Percentiles rank a stretch among this genome's conserved stretches.
Evolutionary conservation across 2,888 invertebrate species (phyloP).

Genomic region (Agrypnus murinus): DNA sequence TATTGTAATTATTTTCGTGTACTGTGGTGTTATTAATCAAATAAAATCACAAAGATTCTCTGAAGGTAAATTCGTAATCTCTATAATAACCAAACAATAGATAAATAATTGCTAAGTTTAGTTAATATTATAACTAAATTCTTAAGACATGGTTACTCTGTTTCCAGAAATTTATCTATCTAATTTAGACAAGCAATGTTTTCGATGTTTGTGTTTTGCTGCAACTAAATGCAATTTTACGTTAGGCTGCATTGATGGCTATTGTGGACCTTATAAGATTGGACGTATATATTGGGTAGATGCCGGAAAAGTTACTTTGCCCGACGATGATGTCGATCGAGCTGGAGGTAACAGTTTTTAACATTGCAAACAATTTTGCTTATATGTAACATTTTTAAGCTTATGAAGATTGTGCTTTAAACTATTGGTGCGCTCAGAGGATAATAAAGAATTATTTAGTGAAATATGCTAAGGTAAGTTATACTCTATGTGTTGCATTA

Average conservation of each 20-base stretch:
- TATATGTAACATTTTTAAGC: slow-evolving; percentile 68
- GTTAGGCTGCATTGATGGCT: slow-evolving; percentile 74
- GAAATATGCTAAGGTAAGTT: slow-evolving; percentile 74
- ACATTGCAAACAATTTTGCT: slow-evolving; percentile 57
- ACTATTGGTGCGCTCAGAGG: slow-evolving; percentile 75
- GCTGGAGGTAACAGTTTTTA: slow-evolving; percentile 66
- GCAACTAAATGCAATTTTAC: slow-evolving; percentile 75
- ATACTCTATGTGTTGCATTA: too few relatives aligned
- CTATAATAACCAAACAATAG: too few relatives aligned
- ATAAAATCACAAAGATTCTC: too few relatives aligned
- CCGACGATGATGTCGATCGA: slow-evolving; percentile 75
- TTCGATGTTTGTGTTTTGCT: slow-evolving; percentile 76
- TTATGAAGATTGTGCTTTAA: slow-evolving; percentile 77
- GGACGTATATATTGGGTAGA: slow-evolving; percentile 80
- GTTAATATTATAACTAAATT: too few relatives aligned
- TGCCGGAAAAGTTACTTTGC: slow-evolving; percentile 75
- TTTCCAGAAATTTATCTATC: slow-evolving; percentile 34
- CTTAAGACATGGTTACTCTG: too few relatives aligned
- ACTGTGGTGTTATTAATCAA: too few relatives aligned
- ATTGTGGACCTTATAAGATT: slow-evolving; percentile 79
- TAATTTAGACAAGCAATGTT: slow-evolving; percentile 71
- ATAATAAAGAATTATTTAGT: slow-evolving; percentile 77
- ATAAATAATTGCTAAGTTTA: too few relatives aligned
- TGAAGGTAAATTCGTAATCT: too few relatives aligned
- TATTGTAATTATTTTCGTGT: too few relatives aligned